Conservation (phyloP, 2,113 vertebrate genomes). For the Rafetus swinhoei region DNA sequence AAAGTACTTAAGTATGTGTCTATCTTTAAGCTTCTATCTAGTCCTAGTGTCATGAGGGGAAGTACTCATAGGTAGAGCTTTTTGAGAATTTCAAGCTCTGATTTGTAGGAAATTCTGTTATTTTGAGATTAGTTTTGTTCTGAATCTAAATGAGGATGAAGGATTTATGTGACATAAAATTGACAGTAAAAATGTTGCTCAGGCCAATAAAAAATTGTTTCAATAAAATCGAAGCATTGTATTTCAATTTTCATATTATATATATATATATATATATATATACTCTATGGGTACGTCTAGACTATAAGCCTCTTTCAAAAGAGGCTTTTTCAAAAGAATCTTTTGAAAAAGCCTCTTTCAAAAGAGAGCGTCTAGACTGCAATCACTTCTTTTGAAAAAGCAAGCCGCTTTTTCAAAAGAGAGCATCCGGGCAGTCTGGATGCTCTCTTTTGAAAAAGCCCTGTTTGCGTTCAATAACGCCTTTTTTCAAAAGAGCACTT, state of each 20-base stretch:
- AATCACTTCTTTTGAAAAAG: too few species aligned
- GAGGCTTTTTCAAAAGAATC: too few species aligned
- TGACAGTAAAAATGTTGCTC: neutral
- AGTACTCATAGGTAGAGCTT: neutral
- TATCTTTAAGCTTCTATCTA: neutral
- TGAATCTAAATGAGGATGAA: neutral
- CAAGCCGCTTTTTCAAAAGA: too few species aligned
- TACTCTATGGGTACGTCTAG: neutral
- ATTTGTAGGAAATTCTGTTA: neutral
- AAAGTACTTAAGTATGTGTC: neutral
- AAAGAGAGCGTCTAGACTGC: too few species aligned
- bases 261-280: neutral
- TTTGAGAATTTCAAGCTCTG: neutral
- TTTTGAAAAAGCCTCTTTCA: too few species aligned
- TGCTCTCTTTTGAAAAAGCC: too few species aligned
- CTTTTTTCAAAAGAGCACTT: too few species aligned
- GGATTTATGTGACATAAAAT: neutral
- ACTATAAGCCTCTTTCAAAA: too few species aligned
- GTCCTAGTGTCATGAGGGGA: neutral
- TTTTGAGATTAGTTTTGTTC: neutral
- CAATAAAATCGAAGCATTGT: neutral
- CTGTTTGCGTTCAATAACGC: too few species aligned
- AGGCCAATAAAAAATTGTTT: neutral
- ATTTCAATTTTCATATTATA: neutral
- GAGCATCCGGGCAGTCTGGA: too few species aligned